phyloP scores from a whole-genome alignment of 1,140 invertebrate species.

The Bombus superbus region DNA sequence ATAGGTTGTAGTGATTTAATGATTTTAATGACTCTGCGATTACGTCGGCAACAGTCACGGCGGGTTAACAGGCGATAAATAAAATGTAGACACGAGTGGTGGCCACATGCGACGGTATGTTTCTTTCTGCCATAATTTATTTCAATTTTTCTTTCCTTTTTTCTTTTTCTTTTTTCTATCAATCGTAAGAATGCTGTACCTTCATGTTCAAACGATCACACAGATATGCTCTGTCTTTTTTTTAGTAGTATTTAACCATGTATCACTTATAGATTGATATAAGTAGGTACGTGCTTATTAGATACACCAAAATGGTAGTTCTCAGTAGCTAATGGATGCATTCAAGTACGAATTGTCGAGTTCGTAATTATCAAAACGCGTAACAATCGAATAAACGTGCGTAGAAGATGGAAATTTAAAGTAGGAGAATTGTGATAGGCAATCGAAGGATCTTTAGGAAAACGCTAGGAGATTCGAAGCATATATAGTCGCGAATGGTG shows the following conservation, averaged over 20 bases:
- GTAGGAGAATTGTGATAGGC: not conserved
- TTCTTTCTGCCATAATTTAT: not conserved
- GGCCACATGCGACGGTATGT: conserved; percentile 10
- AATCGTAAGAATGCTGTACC: not conserved
- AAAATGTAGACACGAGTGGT: conserved; percentile 37
- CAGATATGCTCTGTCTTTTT: not conserved
- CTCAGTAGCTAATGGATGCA: conserved; percentile 53
- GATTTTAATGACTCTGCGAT: conserved; percentile 57
- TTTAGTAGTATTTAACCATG: too few relatives aligned
- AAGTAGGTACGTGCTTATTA: not conserved
- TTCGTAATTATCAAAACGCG: not conserved
- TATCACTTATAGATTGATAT: conserved; percentile 23
- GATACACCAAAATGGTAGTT: not conserved
- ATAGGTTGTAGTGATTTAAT: conserved; percentile 51
- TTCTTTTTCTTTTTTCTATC: not conserved
- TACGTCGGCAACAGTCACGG: conserved; percentile 52
- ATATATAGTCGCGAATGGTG: conserved; percentile 28
- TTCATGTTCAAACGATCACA: not conserved
- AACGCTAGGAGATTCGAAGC: conserved; percentile 26
- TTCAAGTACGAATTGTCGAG: conserved; percentile 75
- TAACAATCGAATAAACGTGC: conserved; percentile 65
- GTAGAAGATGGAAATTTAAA: conserved; percentile 11
- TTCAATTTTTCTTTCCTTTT: conserved; percentile 3
- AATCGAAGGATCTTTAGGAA: conserved; percentile 28
- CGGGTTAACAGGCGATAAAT: conserved; percentile 59